phyloP scores from a whole-genome alignment of 2,797 vertebrate species.

The Alectoris magna region DNA sequence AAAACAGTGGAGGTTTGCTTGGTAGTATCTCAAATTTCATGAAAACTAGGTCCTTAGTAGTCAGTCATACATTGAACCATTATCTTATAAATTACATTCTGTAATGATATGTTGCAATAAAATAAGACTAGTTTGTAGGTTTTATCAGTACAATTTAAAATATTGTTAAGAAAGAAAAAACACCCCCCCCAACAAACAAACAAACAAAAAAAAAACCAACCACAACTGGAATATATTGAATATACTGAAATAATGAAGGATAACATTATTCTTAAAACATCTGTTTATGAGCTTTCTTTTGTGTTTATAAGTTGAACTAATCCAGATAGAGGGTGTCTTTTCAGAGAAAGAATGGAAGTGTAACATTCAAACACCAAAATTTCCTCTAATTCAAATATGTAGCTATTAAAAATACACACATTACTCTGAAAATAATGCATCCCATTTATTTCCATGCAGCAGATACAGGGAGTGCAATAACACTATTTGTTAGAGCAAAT shows the following conservation, averaged over 20 bases:
- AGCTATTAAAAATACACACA: neutral
- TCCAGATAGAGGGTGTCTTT: neutral
- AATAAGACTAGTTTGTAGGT: neutral
- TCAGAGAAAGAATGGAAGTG: neutral
- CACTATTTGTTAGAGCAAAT: too few relatives aligned
- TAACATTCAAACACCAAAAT: neutral
- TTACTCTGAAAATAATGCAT: too few relatives aligned
- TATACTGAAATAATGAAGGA: neutral
- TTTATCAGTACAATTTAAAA: neutral
- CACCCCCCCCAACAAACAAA: too few relatives aligned
- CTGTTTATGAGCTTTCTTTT: neutral
- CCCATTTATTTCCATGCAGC: too few relatives aligned
- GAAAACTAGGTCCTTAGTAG: neutral
- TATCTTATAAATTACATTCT: constrained; percentile 20
- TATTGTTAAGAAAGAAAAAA: neutral
- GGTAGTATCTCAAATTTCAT: neutral
- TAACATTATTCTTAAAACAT: neutral
- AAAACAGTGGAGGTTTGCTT: neutral
- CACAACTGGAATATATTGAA: neutral
- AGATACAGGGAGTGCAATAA: too few relatives aligned
- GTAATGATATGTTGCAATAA: neutral
- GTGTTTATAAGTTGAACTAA: neutral
- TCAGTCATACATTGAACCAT: neutral
- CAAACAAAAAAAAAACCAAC: too few relatives aligned
- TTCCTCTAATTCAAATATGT: neutral